phyloP scores from a whole-genome alignment of 2,113 vertebrate genomes.

The Amazona vittata region DNA sequence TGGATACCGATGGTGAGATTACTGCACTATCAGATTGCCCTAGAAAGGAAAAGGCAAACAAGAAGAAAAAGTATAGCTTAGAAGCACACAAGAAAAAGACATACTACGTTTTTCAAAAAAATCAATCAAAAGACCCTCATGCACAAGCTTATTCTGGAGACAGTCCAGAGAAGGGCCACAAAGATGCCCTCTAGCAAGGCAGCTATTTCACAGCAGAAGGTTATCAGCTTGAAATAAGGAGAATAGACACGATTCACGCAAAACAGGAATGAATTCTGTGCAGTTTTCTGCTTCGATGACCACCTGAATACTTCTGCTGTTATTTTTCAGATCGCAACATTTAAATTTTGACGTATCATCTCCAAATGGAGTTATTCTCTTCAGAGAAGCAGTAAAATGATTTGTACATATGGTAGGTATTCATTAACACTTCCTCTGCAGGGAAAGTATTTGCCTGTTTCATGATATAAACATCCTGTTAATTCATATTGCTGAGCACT shows the following conservation, averaged over 20 bases:
- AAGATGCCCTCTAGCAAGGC: background rate
- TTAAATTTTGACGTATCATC: constrained; percentile 77
- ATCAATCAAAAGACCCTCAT: background rate
- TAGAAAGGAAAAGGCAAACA: background rate
- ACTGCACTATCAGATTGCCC: background rate
- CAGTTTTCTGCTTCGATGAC: background rate
- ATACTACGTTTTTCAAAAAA: background rate
- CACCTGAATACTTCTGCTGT: constrained; percentile 37
- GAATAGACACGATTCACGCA: background rate
- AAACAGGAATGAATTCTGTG: background rate
- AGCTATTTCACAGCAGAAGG: background rate
- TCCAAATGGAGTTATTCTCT: constrained; percentile 77
- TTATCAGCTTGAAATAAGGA: background rate
- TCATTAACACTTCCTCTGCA: constrained; percentile 33
- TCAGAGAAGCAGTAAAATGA: constrained; percentile 78
- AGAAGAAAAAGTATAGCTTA: background rate
- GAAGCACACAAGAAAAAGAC: background rate
- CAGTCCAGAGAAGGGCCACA: background rate
- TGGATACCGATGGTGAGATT: background rate
- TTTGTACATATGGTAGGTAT: constrained; percentile 70
- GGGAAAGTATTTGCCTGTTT: background rate
- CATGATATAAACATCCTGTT: background rate
- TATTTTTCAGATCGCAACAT: constrained; percentile 68
- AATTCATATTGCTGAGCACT: background rate
- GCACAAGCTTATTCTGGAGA: background rate